Conservation (phyloP, 2,113 vertebrate species). For the Phylloscopus whistleri region DNA sequence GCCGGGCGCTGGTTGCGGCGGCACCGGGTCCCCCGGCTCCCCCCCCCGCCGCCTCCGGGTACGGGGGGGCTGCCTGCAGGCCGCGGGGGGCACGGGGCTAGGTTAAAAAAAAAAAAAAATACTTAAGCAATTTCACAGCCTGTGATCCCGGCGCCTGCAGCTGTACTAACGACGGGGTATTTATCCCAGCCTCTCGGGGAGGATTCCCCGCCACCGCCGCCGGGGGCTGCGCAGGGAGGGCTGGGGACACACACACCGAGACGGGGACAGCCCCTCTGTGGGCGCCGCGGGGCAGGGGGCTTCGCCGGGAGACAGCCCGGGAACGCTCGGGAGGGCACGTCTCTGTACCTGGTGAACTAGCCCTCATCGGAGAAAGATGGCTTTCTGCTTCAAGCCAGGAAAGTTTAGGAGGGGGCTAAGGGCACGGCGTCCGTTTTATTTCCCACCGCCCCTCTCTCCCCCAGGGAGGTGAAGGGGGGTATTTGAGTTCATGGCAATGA, state of each 20-base stretch:
- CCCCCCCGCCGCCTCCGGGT: background rate
- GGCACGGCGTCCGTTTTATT: background rate
- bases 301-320: background rate
- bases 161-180: slow-evolving; percentile 40
- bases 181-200: slow-evolving; percentile 11
- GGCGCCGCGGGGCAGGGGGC: background rate
- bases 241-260: background rate
- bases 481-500: slow-evolving; percentile 24
- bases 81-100: background rate
- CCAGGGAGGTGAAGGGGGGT: background rate
- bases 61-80: background rate
- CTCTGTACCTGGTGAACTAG: background rate
- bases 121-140: slow-evolving; percentile 58
- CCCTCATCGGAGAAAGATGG: background rate
- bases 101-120: background rate
- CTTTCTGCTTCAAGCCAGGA: background rate
- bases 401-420: slow-evolving; percentile 57
- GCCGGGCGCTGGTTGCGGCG: slow-evolving; percentile 69
- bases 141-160: slow-evolving; percentile 61
- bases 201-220: slow-evolving; percentile 21
- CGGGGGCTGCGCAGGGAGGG: background rate
- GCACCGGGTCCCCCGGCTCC: slow-evolving; percentile 36
- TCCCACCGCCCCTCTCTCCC: background rate
- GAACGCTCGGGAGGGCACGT: background rate
- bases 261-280: background rate